Evolutionary conservation across 2,797 vertebrate genomes (phyloP), one percentile per base, ranked within the genome.

Genomic region (Chaetodon trifasciatus): DNA sequence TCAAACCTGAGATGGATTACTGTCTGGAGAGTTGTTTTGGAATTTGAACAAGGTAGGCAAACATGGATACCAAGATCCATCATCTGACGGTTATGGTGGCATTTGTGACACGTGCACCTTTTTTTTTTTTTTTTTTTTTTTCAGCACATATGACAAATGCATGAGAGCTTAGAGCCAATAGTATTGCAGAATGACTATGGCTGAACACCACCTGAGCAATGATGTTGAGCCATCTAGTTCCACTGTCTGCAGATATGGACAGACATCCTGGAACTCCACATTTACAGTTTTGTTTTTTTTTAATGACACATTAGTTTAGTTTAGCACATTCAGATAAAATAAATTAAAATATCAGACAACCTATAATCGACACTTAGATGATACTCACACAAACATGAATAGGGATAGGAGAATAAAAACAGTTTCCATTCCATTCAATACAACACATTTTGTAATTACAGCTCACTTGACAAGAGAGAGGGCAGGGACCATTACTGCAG

Each of bases 391-490:
- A 44, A 57, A 44, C 58, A 52, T 8, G 49, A 49, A 61, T 44
- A 37, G 24, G 47, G 60, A 60, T 35, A 50, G n/a, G 35, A n/a
- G 13, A 28, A 56, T 8, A 2, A 74, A 44, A 35, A 28, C 24
- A 24, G 15, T 58, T 74, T 75, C 1, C 15, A 23, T 46, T 56
- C 47, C 23, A 42, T 42, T 42, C 39, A 47, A 40, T 37, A 13
- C 47, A 70, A 28, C 19, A 55, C 35, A 72, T 65, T 76, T 62
- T 79, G 47, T 78, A 79, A 90, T 90, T 82, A 69, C 76, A 79
- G 44, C 60, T 64, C 63, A 79, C 67, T 79, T 79, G 76, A 86
- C 63, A 74, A 85, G 71, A 79, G 79, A 84, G 70, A 86, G 84
- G 71, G 71, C 53, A 70, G 55, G 32, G 60, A 74, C 86, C 74